phyloP scores from a whole-genome alignment of 2,113 vertebrate genomes.

The Boleophthalmus pectinirostris region DNA sequence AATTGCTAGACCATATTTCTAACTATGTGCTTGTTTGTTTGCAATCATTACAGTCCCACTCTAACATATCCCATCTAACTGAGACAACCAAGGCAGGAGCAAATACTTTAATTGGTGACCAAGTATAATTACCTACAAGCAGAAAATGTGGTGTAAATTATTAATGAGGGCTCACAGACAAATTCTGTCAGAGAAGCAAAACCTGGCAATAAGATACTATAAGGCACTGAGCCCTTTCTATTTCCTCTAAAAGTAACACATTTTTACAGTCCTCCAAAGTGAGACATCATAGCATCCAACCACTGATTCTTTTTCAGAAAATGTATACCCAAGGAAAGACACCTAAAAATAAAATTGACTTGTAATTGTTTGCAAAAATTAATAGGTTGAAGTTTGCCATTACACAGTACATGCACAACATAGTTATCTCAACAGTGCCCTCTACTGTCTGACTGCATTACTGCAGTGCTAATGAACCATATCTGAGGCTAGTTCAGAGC shows the following conservation, averaged over 20 bases:
- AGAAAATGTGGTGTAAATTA: slow-evolving; percentile 65
- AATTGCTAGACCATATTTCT: slow-evolving; percentile 21
- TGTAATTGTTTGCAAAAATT: slow-evolving; percentile 46
- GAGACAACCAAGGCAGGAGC: slow-evolving; percentile 41
- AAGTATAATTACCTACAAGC: slow-evolving; percentile 65
- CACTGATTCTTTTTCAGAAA: neutral
- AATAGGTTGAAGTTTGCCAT: too few relatives aligned
- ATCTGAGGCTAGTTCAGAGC: neutral
- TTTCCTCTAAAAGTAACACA: slow-evolving; percentile 8
- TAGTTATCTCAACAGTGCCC: slow-evolving; percentile 70
- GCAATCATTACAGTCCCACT: slow-evolving; percentile 27
- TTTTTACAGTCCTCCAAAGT: too few relatives aligned
- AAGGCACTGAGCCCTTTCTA: slow-evolving; percentile 37
- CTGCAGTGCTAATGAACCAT: slow-evolving; percentile 37
- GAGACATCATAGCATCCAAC: neutral
- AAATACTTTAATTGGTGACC: slow-evolving; percentile 66
- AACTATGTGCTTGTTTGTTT: slow-evolving; percentile 41
- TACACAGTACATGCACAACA: neutral
- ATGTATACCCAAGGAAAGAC: slow-evolving; percentile 15
- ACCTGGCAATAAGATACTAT: slow-evolving; percentile 40
- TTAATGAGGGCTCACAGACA: slow-evolving; percentile 52
- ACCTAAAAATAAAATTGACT: slow-evolving; percentile 45
- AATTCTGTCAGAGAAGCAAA: slow-evolving; percentile 44
- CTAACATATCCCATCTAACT: slow-evolving; percentile 39
- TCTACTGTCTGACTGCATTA: slow-evolving; percentile 65